A percentile compares a stretch with the other conserved stretches of the same genome.
Conservation (phyloP, 2,888 invertebrate genomes). For the Clanis bilineata region DNA sequence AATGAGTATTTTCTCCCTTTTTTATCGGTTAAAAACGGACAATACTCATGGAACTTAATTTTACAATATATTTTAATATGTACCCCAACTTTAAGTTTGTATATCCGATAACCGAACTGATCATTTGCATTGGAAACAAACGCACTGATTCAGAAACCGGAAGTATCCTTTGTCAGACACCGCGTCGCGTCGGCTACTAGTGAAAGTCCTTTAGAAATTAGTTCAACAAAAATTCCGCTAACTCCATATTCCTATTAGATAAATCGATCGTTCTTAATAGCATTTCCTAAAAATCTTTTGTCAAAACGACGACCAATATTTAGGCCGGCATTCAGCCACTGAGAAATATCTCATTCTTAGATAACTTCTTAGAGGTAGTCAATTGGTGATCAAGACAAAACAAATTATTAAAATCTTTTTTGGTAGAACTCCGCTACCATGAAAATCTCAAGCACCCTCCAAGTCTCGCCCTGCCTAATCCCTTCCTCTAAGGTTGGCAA, state of each 20-base stretch:
- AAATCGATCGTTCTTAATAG: background rate
- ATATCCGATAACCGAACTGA: background rate
- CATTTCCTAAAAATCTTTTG: background rate
- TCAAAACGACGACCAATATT: background rate
- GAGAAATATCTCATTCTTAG: background rate
- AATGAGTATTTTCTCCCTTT: too few species aligned
- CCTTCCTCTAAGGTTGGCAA: too few species aligned
- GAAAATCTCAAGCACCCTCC: too few species aligned
- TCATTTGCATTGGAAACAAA: background rate
- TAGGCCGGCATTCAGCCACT: background rate
- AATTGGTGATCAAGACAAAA: too few species aligned
- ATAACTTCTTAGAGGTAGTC: background rate
- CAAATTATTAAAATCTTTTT: too few species aligned
- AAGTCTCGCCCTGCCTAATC: too few species aligned
- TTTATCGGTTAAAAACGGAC: too few species aligned
- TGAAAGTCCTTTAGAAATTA: slow-evolving; percentile 13
- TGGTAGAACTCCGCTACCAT: too few species aligned
- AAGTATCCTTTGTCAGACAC: slow-evolving; percentile 6
- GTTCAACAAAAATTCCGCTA: slow-evolving; percentile 4
- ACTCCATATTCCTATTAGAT: background rate
- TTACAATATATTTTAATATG: background rate
- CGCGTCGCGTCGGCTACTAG: background rate
- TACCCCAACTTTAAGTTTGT: background rate
- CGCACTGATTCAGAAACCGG: slow-evolving; percentile 1
- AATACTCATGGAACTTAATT: background rate